Evolutionary conservation across 2,888 invertebrate species (phyloP).

Genomic region (Papilio demoleus): DNA sequence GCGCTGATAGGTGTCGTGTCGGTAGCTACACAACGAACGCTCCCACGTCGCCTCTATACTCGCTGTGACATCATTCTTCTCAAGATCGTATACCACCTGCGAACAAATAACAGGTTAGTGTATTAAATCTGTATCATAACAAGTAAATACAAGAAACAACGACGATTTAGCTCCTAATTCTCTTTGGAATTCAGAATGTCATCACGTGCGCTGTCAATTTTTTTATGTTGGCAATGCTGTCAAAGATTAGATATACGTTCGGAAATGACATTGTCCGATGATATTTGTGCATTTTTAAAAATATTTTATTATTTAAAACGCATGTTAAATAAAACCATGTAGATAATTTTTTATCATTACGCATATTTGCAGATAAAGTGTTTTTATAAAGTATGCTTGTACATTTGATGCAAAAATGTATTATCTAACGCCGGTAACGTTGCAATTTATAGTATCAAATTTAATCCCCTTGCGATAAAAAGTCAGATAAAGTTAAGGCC

Average conservation of each 20-base stretch:
- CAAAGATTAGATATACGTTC: constrained; percentile 36
- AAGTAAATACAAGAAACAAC: constrained; percentile 43
- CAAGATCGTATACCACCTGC: constrained; percentile 45
- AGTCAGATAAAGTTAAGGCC: constrained; percentile 12
- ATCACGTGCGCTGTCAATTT: constrained; percentile 42
- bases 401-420: no score
- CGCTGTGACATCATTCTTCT: constrained; percentile 46
- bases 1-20: constrained; percentile 42
- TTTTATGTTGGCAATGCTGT: constrained; percentile 47
- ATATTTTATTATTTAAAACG: neutral
- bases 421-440: constrained; percentile 7
- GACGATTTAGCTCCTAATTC: constrained; percentile 37
- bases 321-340: neutral
- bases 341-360: neutral
- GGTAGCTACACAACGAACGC: constrained; percentile 31
- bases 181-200: constrained; percentile 34
- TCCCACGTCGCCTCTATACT: constrained; percentile 37
- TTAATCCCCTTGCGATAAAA: constrained; percentile 12
- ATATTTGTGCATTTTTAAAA: neutral
- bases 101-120: constrained; percentile 48
- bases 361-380: neutral
- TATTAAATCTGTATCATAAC: constrained; percentile 45
- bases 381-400: neutral
- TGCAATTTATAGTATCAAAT: neutral
- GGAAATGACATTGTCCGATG: neutral